Base-by-base conservation (phyloP, 2,113 vertebrate species). In the Aix galericulata region DNA sequence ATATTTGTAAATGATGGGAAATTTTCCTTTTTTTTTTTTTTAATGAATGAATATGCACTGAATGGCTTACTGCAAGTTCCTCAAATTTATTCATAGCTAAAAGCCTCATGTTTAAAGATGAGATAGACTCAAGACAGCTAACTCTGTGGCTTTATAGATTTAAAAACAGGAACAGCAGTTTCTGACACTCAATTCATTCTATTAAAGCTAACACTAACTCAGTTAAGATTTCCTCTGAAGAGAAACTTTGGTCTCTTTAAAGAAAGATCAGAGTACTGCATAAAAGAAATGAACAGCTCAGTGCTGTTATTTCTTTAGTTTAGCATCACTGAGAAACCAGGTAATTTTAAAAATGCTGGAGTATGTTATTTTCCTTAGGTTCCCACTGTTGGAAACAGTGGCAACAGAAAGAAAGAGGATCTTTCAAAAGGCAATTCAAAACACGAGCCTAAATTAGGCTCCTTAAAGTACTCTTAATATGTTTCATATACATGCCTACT, bases 61-160 rank as follows among this genome's bases (percentile, higher is more conserved):
- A 83, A 84, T 62, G 32, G 5, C 5, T 91, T 89, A 13, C 23
- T 89, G 16, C 6, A 93, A 88, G 53, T 59, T 86, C 82, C 58
- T 93, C 38, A 86, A 86, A 89, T 40, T 14, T 53, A 90, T 80
- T 76, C 75, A 64, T 27, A 88, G 38, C 27, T 42, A 48, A 68
- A 91, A 69, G 42, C 38, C 48, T 76, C 62, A 91, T 76, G 32
- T 88, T 88, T 91, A 96, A 89, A 89, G 67, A 95, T 69, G 53
- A 85, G 34, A 34, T 8, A 93, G 58, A 76, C 32, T 91, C 71
- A 73, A 46, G 29, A 79, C 62, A 89, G 68, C 40, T 78, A 77
- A 86, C 13, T 59, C 60, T 75, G 16, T 82, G 12, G 14, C 8
- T 93, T 91, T 66, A 66, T 9, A 82, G 63, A 89, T 85, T 89